These are phyloP conservation scores for Equus quagga DNA, from an alignment of 2,113 vertebrate genomes.

Conservation along the genomic window DNA sequence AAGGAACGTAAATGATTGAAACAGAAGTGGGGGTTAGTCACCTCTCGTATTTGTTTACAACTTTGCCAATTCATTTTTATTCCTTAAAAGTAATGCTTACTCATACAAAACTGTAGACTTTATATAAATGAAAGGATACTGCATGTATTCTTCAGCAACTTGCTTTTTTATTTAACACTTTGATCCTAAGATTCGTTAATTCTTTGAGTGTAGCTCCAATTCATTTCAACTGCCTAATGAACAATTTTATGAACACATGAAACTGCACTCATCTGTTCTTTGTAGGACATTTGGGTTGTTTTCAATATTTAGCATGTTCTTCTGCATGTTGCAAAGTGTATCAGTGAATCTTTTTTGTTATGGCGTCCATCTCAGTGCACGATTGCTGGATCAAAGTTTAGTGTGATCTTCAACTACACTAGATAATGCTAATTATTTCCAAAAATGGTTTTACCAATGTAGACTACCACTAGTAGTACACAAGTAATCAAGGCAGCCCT, in stretches of 20 bases:
- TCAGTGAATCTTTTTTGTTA: background rate
- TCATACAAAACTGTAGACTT: background rate
- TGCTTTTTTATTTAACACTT: background rate
- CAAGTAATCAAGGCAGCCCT: background rate
- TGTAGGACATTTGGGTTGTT: too few species aligned
- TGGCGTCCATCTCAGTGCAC: too few species aligned
- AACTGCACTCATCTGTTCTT: background rate
- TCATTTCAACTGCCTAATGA: background rate
- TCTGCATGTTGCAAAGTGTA: background rate
- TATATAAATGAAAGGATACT: background rate
- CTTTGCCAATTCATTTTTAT: background rate
- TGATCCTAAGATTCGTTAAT: background rate
- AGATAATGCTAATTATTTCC: background rate
- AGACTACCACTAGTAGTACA: background rate
- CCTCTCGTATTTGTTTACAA: background rate
- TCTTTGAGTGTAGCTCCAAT: background rate
- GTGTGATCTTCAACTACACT: background rate
- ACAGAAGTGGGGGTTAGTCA: rapidly evolving
- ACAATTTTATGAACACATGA: background rate
- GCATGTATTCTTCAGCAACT: background rate
- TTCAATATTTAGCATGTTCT: background rate
- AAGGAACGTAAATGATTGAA: background rate
- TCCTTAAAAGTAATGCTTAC: background rate
- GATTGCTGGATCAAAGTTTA: background rate
- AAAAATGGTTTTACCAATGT: background rate